Evolutionary conservation across 1,140 invertebrate species (phyloP).

Genomic region (Rhopalosiphum maidis): DNA sequence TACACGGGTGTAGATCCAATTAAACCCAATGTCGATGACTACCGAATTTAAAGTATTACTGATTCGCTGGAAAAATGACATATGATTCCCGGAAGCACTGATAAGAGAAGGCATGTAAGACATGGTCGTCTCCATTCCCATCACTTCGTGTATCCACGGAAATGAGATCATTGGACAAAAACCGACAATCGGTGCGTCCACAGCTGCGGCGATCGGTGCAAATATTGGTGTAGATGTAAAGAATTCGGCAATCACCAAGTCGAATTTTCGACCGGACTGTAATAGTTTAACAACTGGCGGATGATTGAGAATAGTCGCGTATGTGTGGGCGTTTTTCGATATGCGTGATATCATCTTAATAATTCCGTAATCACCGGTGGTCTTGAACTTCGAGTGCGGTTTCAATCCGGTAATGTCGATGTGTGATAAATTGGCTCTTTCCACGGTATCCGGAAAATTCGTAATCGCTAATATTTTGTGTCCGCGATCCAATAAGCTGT

Average conservation of each 20-base stretch:
- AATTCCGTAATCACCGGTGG: too few relatives aligned
- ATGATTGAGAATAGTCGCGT: background rate
- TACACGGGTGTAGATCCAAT: background rate
- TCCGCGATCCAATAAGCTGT: conserved; percentile 61
- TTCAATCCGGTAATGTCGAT: background rate
- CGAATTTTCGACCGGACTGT: conserved; percentile 12
- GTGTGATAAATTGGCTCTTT: background rate
- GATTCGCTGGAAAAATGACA: background rate
- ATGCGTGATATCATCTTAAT: background rate
- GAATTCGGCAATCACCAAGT: conserved; percentile 23
- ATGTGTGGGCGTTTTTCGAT: background rate
- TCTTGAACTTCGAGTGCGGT: conserved; percentile 3
- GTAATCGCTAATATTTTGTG: conserved; percentile 59
- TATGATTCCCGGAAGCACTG: background rate
- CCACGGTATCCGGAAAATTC: background rate
- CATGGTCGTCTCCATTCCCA: background rate
- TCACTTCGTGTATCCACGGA: conserved; percentile 8
- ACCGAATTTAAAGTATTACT: background rate
- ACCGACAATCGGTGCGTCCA: conserved; percentile 16
- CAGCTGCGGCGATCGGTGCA: background rate
- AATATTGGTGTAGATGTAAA: background rate
- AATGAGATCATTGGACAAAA: conserved; percentile 15
- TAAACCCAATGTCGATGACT: background rate
- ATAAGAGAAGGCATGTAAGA: conserved; percentile 15
- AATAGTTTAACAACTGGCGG: background rate